Percentiles rank a stretch among this genome's conserved stretches.
Conservation (phyloP, 2,888 invertebrate genomes). For the Aelia acuminata region DNA sequence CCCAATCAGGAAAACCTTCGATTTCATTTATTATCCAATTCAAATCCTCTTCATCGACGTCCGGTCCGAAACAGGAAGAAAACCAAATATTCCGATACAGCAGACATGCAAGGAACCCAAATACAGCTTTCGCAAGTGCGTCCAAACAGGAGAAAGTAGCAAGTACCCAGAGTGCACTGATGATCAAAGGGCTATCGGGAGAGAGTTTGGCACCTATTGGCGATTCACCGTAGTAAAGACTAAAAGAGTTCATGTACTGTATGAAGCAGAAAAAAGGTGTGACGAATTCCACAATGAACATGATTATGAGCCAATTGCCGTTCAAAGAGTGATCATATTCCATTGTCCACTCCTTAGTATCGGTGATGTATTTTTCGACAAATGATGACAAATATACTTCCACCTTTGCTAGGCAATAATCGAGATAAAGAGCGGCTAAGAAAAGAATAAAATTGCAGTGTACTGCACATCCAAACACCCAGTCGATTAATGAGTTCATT, state of each 20-base stretch:
- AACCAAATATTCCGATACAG: background rate
- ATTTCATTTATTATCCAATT: background rate
- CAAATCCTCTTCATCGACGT: background rate
- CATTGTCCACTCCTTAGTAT: background rate
- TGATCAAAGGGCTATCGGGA: background rate
- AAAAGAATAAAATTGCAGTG: background rate
- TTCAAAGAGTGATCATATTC: background rate
- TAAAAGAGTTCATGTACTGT: background rate
- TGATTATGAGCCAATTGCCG: background rate
- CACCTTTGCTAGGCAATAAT: background rate
- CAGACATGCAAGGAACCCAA: background rate
- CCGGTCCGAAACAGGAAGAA: background rate
- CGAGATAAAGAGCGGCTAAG: background rate
- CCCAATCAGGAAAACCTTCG: background rate
- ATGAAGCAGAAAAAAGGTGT: conserved; percentile 1
- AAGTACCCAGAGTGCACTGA: background rate
- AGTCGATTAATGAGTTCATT: background rate
- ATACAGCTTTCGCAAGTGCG: background rate
- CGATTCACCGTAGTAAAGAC: background rate
- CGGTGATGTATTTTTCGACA: background rate
- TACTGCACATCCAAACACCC: background rate
- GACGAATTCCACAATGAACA: background rate
- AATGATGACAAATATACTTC: background rate
- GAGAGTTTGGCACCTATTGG: background rate
- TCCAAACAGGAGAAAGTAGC: background rate